Evolutionary conservation across 2,113 vertebrate species (phyloP), one percentile per base, ranked within the genome.

Genomic region (Silurus asotus): DNA sequence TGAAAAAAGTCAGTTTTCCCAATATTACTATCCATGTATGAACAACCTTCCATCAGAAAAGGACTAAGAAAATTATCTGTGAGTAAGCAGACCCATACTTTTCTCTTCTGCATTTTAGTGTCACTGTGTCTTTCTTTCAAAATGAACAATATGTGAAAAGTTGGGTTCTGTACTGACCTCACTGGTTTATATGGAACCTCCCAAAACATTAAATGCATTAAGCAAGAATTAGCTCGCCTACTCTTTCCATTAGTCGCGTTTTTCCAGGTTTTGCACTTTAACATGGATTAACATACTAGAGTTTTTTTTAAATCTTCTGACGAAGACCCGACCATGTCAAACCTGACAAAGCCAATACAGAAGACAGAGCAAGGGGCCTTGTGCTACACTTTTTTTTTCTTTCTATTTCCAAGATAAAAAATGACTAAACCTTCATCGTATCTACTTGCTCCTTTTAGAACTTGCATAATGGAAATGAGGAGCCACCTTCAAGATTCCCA

Each of bases 221-320:
- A 58, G 56, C 56, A 58, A 79, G 56, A 15, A 45, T 64, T n/a
- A 58, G 17, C 67, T 74, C n/a, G 25, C 23, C 58, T 62, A 59
- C 37, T 76, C 59, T 25, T 37, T 13, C 13, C 56, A 76, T 84
- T 84, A 81, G 67, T 76, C 81, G 20, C 75, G 48, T 72, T 86
- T 88, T 86, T 86, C 84, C 84, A 86, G 70, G 81, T 77, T 88
- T 85, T 85, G 79, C 70, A 62, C 82, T 88, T 86, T 61, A 67
- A 74, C 84, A 65, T 77, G 74, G 75, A 19, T 81, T 59, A 56
- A 58, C 61, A 25, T 61, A 72, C 80, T 64, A 86, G 80, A 83
- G 64, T 83, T 64, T 83, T 88, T 78, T 84, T 74, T 74, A 67
- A 88, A 88, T 78, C 74, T 23, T 76, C 37, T 76, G 48, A 81